Percentiles rank a stretch among this genome's conserved stretches.
phyloP scores from a whole-genome alignment of 2,113 vertebrate species.

The Arenaria interpres region DNA sequence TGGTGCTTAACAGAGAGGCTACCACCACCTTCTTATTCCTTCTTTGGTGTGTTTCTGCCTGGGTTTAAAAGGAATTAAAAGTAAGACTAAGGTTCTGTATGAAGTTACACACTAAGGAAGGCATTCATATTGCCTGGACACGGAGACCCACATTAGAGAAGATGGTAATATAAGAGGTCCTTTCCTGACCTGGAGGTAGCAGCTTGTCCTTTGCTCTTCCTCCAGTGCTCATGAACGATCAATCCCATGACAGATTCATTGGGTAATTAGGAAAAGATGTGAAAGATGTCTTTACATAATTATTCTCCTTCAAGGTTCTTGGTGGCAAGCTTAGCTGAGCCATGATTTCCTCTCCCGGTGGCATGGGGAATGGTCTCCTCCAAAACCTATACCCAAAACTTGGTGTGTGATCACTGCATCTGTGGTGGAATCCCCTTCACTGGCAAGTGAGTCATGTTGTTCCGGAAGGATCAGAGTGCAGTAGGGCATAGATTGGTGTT shows the following conservation, averaged over 20 bases:
- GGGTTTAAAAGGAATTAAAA: background rate
- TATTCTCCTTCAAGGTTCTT: background rate
- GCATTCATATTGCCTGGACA: background rate
- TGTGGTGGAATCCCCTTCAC: background rate
- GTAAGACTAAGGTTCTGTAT: background rate
- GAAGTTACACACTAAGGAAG: background rate
- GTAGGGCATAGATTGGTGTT: background rate
- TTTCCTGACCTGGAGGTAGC: background rate
- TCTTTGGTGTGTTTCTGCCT: background rate
- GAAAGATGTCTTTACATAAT: background rate
- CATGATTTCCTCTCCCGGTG: background rate
- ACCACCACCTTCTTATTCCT: background rate
- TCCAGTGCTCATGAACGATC: background rate
- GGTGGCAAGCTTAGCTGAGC: background rate
- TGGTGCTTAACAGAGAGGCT: background rate
- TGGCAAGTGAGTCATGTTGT: background rate
- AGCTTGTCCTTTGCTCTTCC: background rate
- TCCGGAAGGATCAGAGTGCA: background rate
- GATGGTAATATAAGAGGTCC: background rate
- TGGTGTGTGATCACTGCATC: no score
- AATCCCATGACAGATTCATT: background rate
- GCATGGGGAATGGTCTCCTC: background rate
- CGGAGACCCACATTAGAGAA: background rate
- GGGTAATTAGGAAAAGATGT: background rate
- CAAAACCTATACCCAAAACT: background rate